These are phyloP conservation scores for Sebastes melanostomus DNA, from an alignment of 2,797 vertebrate species.

Conservation along the genomic window DNA sequence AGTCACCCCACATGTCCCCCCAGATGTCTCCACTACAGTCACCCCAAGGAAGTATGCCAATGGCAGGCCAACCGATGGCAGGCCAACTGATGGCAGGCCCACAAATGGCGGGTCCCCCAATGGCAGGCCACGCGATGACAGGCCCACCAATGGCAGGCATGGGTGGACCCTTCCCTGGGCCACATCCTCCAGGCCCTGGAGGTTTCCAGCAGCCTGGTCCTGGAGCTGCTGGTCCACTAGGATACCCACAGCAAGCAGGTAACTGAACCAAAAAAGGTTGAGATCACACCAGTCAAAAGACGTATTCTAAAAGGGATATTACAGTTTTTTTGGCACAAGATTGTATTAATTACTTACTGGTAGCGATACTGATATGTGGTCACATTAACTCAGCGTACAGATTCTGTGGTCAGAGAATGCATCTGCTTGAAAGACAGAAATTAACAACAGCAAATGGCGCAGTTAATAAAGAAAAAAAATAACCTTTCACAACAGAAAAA, in stretches of 20 bases:
- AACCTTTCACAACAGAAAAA: not conserved
- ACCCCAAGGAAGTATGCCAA: slow-evolving; percentile 52
- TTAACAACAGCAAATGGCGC: not conserved
- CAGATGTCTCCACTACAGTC: slow-evolving; percentile 73
- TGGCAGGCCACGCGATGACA: slow-evolving; percentile 72
- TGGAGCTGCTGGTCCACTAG: slow-evolving; percentile 72
- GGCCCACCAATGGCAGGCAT: slow-evolving; percentile 70
- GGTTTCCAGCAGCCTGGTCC: slow-evolving; percentile 81
- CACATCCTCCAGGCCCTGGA: slow-evolving; percentile 71
- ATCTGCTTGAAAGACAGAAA: not conserved
- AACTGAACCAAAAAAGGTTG: not conserved
- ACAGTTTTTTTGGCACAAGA: not conserved
- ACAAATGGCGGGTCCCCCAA: slow-evolving; percentile 71
- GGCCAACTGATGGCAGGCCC: slow-evolving; percentile 66
- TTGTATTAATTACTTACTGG: not conserved
- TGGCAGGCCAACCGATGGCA: slow-evolving; percentile 55
- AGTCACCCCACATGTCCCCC: slow-evolving; percentile 72
- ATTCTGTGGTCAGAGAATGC: not conserved
- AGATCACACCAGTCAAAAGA: not conserved
- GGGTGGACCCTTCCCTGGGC: slow-evolving; percentile 78
- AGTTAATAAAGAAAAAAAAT: not conserved
- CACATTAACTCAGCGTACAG: not conserved
- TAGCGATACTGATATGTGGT: not conserved
- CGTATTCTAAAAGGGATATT: not conserved
- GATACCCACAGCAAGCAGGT: slow-evolving; percentile 82